These are phyloP conservation scores for Hydrotaea diabolus DNA, from an alignment of 2,888 invertebrate genomes.

Conservation along the genomic window DNA sequence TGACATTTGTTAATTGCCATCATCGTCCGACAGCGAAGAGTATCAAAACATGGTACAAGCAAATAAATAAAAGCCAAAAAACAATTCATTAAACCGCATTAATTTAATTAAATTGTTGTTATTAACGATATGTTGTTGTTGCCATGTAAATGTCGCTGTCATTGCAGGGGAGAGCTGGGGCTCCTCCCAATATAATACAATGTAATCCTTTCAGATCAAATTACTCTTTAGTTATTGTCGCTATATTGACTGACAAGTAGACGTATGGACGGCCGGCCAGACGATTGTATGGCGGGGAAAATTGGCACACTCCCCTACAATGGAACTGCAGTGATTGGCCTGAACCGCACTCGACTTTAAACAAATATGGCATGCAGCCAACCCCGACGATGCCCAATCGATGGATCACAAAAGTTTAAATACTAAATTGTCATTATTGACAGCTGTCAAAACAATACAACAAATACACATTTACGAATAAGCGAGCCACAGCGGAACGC, in stretches of 20 bases:
- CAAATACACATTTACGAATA: neutral
- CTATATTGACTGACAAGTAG: neutral
- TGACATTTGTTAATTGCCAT: constrained; percentile 64
- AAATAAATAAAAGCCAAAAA: neutral
- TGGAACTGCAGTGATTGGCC: too few species aligned
- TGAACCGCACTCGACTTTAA: constrained; percentile 5
- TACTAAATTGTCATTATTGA: constrained; percentile 66
- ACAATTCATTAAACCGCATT: constrained; percentile 58
- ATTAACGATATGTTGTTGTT: constrained; percentile 9
- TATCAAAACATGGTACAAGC: neutral
- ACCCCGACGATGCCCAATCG: neutral
- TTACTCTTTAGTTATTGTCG: constrained; percentile 62
- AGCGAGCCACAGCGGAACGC: neutral
- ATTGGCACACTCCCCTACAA: neutral
- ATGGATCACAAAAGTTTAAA: constrained; percentile 52
- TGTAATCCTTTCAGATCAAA: constrained; percentile 63
- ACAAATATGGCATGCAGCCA: neutral
- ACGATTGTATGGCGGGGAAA: too few species aligned
- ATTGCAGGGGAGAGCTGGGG: constrained; percentile 1
- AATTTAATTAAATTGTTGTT: constrained; percentile 64
- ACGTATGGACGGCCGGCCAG: neutral
- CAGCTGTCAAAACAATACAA: constrained; percentile 63
- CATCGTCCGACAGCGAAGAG: constrained; percentile 26
- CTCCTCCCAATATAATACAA: constrained; percentile 8
- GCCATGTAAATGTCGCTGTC: constrained; percentile 2